These are phyloP conservation scores for Pycnomerus fuliginosus DNA, from an alignment of 2,888 invertebrate species.

Conservation along the genomic window DNA sequence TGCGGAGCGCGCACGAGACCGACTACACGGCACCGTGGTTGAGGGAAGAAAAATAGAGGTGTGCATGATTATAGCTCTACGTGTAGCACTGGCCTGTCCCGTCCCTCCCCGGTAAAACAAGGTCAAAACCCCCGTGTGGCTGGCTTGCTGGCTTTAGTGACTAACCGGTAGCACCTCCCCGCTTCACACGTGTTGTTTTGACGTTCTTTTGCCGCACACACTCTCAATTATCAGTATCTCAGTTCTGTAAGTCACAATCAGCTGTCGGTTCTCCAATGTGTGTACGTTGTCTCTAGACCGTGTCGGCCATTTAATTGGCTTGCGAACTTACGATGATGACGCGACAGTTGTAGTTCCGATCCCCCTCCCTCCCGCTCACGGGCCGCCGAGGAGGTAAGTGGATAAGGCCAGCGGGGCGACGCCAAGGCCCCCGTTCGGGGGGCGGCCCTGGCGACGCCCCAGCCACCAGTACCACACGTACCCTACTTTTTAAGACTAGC, in stretches of 20 bases:
- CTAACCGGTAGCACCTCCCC: constrained; percentile 53
- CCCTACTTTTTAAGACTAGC: constrained; percentile 18
- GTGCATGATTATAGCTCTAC: constrained; percentile 78
- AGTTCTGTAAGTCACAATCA: neutral
- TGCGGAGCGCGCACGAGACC: constrained; percentile 99
- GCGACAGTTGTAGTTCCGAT: constrained; percentile 46
- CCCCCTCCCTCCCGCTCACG: constrained; percentile 59
- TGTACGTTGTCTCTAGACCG: constrained; percentile 61
- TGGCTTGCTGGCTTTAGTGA: constrained; percentile 55
- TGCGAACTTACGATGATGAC: constrained; percentile 42
- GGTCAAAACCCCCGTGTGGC: constrained; percentile 55
- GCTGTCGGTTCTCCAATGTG: constrained; percentile 42
- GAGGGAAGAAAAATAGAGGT: constrained; percentile 99
- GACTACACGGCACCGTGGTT: constrained; percentile 99
- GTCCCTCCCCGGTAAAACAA: constrained; percentile 55
- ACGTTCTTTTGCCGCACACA: constrained; percentile 56
- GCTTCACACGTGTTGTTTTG: constrained; percentile 56
- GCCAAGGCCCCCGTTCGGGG: constrained; percentile 36
- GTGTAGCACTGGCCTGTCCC: constrained; percentile 61
- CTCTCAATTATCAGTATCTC: constrained; percentile 27
- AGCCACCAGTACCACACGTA: constrained; percentile 27
- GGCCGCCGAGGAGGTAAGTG: constrained; percentile 55
- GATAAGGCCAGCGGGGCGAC: constrained; percentile 52
- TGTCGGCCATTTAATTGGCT: constrained; percentile 58
- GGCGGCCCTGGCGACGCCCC: constrained; percentile 29